A percentile compares a stretch with the other conserved stretches of the same genome.
These are phyloP conservation scores for Nebria ingens DNA, from an alignment of 1,140 invertebrate species.

Conservation along the genomic window DNA sequence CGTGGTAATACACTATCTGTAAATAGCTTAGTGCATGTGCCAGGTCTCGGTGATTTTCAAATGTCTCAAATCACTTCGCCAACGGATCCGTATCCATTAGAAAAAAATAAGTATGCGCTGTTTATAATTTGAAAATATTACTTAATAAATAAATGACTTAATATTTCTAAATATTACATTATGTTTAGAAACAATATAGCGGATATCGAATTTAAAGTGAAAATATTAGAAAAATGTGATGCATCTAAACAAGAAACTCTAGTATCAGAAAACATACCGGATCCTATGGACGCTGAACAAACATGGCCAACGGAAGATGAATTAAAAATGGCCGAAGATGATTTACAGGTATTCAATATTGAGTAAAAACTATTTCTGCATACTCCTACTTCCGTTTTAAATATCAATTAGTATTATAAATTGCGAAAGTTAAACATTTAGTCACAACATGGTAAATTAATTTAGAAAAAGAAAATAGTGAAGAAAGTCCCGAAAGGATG, in stretches of 20 bases:
- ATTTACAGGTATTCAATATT: slow-evolving; percentile 34
- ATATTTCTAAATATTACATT: background rate
- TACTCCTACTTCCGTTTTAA: background rate
- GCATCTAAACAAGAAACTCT: slow-evolving; percentile 63
- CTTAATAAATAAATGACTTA: background rate
- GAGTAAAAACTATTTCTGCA: slow-evolving; percentile 2
- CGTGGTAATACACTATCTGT: slow-evolving; percentile 70
- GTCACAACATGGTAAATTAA: slow-evolving; percentile 11
- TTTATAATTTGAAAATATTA: no score
- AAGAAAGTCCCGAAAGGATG: slow-evolving; percentile 88
- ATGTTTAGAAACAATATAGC: slow-evolving; percentile 11
- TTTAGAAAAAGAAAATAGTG: slow-evolving; percentile 46
- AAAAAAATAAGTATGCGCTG: slow-evolving; percentile 38
- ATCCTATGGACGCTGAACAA: slow-evolving; percentile 91
- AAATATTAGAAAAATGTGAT: slow-evolving; percentile 55
- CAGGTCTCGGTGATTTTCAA: slow-evolving; percentile 87
- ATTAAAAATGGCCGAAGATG: slow-evolving; percentile 57
- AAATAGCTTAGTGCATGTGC: slow-evolving; percentile 81
- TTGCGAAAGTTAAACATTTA: background rate
- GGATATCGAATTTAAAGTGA: slow-evolving; percentile 25
- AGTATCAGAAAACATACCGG: slow-evolving; percentile 66
- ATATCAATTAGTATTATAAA: background rate
- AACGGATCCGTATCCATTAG: slow-evolving; percentile 65
- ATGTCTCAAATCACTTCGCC: slow-evolving; percentile 68
- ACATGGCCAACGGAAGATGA: slow-evolving; percentile 93